Evolutionary conservation across 2,113 vertebrate species (phyloP).

Genomic region (Sinocyclocheilus maitianheensis): DNA sequence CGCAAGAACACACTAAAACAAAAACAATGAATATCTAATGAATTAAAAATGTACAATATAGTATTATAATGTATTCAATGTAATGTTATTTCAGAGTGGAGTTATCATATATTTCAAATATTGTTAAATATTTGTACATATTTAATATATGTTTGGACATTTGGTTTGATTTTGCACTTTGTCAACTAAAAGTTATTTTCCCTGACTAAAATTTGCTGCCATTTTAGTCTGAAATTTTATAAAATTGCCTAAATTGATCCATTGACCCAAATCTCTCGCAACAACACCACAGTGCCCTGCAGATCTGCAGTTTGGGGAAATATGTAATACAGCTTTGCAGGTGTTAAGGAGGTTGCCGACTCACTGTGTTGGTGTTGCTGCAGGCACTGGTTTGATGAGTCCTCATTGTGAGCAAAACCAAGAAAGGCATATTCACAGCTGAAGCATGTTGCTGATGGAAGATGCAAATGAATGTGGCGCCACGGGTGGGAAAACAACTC

Average conservation of each 20-base stretch:
- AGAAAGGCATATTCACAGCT: conserved; percentile 42
- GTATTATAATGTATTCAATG: neutral
- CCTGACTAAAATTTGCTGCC: no score
- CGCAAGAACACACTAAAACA: no score
- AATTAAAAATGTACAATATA: neutral
- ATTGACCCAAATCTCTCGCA: conserved; percentile 19
- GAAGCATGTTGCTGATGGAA: conserved; percentile 41
- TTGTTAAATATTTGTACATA: no score
- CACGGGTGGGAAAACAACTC: conserved; percentile 30
- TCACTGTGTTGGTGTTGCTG: conserved; percentile 40
- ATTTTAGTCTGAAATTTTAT: no score
- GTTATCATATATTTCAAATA: no score
- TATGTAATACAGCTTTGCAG: conserved; percentile 50
- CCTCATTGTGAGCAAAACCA: conserved; percentile 45
- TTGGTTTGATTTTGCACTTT: no score
- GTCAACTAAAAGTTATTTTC: no score
- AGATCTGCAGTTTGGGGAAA: conserved; percentile 42
- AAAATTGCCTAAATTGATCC: neutral
- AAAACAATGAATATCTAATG: neutral
- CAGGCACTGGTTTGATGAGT: conserved; percentile 49
- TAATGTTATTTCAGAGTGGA: no score
- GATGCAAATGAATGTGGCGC: conserved; percentile 35
- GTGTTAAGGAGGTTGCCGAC: conserved; percentile 45
- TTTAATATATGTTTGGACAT: no score
- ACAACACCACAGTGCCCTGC: conserved; percentile 38